A percentile compares a stretch with the other conserved stretches of the same genome.
phyloP scores from a whole-genome alignment of 2,113 vertebrate genomes.

The Nicator chloris region DNA sequence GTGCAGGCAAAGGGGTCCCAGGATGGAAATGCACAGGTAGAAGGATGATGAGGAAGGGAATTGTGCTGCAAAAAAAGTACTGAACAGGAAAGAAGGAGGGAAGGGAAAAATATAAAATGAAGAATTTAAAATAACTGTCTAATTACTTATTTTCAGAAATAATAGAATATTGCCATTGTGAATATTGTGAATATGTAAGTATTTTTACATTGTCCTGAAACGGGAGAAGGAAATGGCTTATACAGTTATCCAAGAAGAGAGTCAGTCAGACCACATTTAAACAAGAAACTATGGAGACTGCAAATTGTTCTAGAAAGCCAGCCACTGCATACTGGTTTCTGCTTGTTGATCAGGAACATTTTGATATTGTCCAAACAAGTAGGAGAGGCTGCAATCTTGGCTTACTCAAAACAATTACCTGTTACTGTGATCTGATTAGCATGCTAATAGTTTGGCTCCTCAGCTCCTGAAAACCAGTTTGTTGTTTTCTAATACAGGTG shows the following conservation, averaged over 20 bases:
- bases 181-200: neutral
- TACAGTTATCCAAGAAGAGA: neutral
- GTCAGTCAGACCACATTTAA: neutral
- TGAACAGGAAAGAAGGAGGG: neutral
- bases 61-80: neutral
- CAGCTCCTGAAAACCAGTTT: constrained; percentile 38
- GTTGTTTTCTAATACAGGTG: constrained; percentile 11
- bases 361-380: constrained; percentile 55
- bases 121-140: neutral
- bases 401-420: constrained; percentile 41
- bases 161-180: neutral
- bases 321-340: neutral
- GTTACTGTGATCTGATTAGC: constrained; percentile 53
- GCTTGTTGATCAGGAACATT: constrained; percentile 56
- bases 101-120: neutral
- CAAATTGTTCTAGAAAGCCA: constrained; percentile 6
- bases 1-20: neutral
- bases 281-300: neutral
- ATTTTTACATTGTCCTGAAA: neutral
- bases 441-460: constrained; percentile 34
- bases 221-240: neutral
- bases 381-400: constrained; percentile 42
- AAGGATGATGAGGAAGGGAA: neutral
- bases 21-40: neutral
- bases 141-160: neutral